Base-by-base conservation (phyloP, 2,113 vertebrate species). In the Forbesichthys papilliferus region DNA sequence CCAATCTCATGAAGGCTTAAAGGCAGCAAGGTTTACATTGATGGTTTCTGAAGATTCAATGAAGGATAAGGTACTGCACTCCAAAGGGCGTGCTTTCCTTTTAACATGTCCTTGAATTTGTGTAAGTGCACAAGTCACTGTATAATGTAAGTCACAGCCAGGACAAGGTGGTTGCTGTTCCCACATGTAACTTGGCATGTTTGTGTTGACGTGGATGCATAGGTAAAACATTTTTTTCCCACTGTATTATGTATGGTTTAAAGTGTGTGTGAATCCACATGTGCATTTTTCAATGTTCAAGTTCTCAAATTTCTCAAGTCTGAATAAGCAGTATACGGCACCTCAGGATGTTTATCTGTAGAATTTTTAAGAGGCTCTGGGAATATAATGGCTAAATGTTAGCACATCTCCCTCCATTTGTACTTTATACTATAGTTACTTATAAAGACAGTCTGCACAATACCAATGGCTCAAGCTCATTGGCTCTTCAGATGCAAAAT, bases 31-130 rank as follows among this genome's bases (percentile, higher is more conserved):
- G 46, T 76, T 85, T 80, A 61, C 72, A 84, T 73, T 75, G 72
- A 85, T 75, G 79, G 27, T 79, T 72, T 82, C 71, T 51, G 67
- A 61, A 74, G 68, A 85, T 83, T 83, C 69, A 83, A 70, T 78
- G 68, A 79, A 68, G 64, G 76, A 79, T 82, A 76, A 80, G 9
- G 1, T 0, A 3, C 56, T 64, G 51, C 42, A 48, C 76, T 72
- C 57, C 69, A 59, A 78, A 73, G 61, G 12, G 59, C 64, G 68
- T 62, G 51, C 62, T 64, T 64, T 57, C 46, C 57, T 77, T 61
- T 52, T 46, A 68, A 69, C 73, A 48, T 77, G 73, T 74, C 74
- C 71, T 85, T 82, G 79, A 49, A 49, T 64, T 64, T 18, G 12
- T 61, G 52, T 64, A 33, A 27, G 56, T 72, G 54, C 52, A 59